These are phyloP conservation scores for Podarcis raffonei DNA, from an alignment of 2,113 vertebrate genomes.

Conservation along the genomic window DNA sequence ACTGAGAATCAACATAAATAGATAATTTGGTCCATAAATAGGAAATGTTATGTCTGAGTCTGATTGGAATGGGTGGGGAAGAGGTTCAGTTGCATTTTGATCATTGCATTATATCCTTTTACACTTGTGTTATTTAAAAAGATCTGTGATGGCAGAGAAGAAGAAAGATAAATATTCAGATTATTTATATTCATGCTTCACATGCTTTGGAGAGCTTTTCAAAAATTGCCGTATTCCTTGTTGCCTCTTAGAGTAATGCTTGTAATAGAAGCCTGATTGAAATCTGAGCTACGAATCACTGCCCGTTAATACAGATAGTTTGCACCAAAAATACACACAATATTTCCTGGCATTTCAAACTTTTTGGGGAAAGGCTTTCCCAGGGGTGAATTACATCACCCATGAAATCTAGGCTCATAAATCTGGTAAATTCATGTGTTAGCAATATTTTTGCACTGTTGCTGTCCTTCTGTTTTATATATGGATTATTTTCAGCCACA, in stretches of 20 bases:
- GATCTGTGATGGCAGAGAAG: conserved; percentile 5
- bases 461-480: neutral
- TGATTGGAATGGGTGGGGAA: neutral
- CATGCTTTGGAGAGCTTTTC: conserved; percentile 29
- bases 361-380: conserved; percentile 31
- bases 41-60: conserved; percentile 27
- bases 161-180: conserved; percentile 28
- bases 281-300: conserved; percentile 22
- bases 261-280: conserved; percentile 35
- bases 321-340: conserved; percentile 19
- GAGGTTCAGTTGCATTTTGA: conserved; percentile 29
- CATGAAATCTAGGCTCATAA: conserved; percentile 14
- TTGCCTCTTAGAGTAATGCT: conserved; percentile 13
- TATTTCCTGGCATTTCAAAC: conserved; percentile 28
- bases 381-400: conserved; percentile 1
- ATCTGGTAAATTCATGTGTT: conserved; percentile 4
- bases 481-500: conserved; percentile 8
- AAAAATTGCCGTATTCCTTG: conserved; percentile 28
- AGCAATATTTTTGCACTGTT: neutral
- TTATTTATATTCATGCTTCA: conserved; percentile 34
- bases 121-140: conserved; percentile 27
- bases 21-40: conserved; percentile 19
- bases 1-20: conserved; percentile 25
- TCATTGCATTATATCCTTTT: conserved; percentile 36
- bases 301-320: conserved; percentile 5